A percentile compares a stretch with the other conserved stretches of the same genome.
phyloP scores from a whole-genome alignment of 2,113 vertebrate genomes.

The Phoxinus phoxinus region DNA sequence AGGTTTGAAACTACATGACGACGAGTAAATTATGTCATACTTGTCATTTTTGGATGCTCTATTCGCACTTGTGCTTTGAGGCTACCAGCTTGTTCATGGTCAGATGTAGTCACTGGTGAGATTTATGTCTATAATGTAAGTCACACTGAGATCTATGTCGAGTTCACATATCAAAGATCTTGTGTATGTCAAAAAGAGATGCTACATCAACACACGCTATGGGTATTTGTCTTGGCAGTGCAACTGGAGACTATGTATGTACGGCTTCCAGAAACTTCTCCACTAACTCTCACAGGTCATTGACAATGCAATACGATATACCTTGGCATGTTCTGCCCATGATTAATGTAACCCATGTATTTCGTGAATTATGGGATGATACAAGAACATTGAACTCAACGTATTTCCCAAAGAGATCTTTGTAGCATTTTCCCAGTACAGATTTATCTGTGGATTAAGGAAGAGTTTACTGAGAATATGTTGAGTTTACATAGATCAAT shows the following conservation, averaged over 20 bases:
- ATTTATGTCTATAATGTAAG: not conserved
- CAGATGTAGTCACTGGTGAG: constrained; percentile 70
- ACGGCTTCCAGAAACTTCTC: constrained; percentile 66
- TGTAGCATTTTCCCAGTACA: not conserved
- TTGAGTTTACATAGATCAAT: not conserved
- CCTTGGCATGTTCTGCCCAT: constrained; percentile 68
- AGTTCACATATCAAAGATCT: constrained; percentile 38
- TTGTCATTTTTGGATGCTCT: not conserved
- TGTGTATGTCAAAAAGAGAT: constrained; percentile 13
- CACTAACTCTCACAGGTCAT: constrained; percentile 65
- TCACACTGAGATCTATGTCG: constrained; percentile 31
- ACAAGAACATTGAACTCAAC: constrained; percentile 35
- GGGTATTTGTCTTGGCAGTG: constrained; percentile 68
- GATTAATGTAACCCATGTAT: constrained; percentile 64
- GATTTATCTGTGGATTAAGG: not conserved
- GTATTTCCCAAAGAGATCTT: constrained; percentile 25
- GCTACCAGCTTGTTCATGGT: constrained; percentile 70
- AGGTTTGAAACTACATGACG: no score
- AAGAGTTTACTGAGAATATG: not conserved
- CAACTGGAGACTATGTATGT: constrained; percentile 61
- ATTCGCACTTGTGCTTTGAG: constrained; percentile 59
- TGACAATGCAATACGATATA: constrained; percentile 68
- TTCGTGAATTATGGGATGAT: constrained; percentile 41
- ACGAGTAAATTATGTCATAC: not conserved
- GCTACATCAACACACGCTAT: constrained; percentile 48